phyloP scores from a whole-genome alignment of 1,140 invertebrate species.

The Drosophila navojoa region DNA sequence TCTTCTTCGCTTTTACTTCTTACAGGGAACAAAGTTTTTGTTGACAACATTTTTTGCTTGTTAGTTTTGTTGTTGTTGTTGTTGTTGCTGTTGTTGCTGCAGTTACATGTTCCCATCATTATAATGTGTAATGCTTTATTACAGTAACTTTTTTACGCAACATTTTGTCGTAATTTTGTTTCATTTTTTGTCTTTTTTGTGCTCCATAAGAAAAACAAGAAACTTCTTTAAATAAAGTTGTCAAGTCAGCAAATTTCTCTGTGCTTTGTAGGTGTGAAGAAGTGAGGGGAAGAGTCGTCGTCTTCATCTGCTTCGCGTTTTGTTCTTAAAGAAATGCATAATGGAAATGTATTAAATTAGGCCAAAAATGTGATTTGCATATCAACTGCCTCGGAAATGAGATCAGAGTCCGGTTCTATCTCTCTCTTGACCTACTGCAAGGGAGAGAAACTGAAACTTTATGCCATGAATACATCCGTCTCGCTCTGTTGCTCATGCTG shows the following conservation, averaged over 20 bases:
- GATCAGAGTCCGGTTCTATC: neutral
- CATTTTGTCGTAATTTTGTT: slow-evolving; percentile 33
- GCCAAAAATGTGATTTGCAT: slow-evolving; percentile 40
- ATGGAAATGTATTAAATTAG: slow-evolving; percentile 49
- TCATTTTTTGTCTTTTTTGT: neutral
- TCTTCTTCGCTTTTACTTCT: slow-evolving; percentile 6
- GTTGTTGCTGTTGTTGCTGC: slow-evolving; percentile 31
- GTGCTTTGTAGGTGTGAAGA: slow-evolving; percentile 32
- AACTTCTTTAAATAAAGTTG: slow-evolving; percentile 45
- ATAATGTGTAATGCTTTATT: slow-evolving; percentile 62
- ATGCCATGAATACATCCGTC: neutral
- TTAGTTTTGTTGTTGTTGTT: slow-evolving; percentile 43
- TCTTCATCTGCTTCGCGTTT: neutral
- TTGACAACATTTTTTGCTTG: slow-evolving; percentile 57
- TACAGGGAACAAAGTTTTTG: slow-evolving; percentile 50
- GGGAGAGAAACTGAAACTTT: neutral
- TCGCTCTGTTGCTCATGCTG: neutral
- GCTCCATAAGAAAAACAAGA: slow-evolving; percentile 24
- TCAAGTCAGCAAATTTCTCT: slow-evolving; percentile 28
- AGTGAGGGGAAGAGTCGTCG: slow-evolving; percentile 5
- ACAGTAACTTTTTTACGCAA: slow-evolving; percentile 48
- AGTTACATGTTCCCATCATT: slow-evolving; percentile 61
- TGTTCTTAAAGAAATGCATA: slow-evolving; percentile 23
- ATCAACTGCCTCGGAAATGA: slow-evolving; percentile 5
- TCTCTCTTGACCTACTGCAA: neutral